Percentiles rank a stretch among this genome's conserved stretches.
These are phyloP conservation scores for Odontothrips loti DNA, from an alignment of 2,888 invertebrate species.

Conservation along the genomic window DNA sequence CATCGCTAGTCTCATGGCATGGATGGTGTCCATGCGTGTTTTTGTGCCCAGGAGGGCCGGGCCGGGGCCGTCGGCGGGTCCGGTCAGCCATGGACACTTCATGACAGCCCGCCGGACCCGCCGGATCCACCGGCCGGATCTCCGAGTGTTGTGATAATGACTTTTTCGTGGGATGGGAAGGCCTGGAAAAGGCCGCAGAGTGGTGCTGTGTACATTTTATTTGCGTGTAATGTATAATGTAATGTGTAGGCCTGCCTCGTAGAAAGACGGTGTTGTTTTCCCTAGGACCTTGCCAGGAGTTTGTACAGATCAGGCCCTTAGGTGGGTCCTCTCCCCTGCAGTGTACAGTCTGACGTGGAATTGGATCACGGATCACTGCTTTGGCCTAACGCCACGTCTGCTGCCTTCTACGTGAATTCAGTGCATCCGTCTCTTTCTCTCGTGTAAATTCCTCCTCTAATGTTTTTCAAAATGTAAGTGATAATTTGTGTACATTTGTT, in stretches of 20 bases:
- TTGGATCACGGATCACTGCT: no score
- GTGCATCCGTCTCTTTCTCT: background rate
- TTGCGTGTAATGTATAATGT: background rate
- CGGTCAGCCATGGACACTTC: no score
- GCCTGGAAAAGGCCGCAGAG: background rate
- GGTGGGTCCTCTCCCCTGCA: no score
- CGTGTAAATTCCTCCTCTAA: background rate
- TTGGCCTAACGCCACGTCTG: no score
- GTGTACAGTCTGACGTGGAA: no score
- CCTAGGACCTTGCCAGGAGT: no score
- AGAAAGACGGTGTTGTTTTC: no score
- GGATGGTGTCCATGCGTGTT: background rate
- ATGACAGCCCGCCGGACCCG: no score
- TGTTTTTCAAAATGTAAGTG: background rate
- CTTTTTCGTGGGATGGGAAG: background rate
- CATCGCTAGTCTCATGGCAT: background rate
- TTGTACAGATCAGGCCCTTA: no score
- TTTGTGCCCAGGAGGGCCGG: no score
- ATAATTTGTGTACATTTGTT: background rate
- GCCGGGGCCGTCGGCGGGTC: no score
- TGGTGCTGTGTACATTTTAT: constrained; percentile 19
- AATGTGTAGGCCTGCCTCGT: no score
- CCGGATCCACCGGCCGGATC: background rate
- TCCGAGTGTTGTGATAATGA: constrained; percentile 10
- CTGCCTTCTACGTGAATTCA: background rate